A percentile compares a stretch with the other conserved stretches of the same genome.
Evolutionary conservation across 2,888 invertebrate species (phyloP).

Genomic region (Pristionchus entomophagus): DNA sequence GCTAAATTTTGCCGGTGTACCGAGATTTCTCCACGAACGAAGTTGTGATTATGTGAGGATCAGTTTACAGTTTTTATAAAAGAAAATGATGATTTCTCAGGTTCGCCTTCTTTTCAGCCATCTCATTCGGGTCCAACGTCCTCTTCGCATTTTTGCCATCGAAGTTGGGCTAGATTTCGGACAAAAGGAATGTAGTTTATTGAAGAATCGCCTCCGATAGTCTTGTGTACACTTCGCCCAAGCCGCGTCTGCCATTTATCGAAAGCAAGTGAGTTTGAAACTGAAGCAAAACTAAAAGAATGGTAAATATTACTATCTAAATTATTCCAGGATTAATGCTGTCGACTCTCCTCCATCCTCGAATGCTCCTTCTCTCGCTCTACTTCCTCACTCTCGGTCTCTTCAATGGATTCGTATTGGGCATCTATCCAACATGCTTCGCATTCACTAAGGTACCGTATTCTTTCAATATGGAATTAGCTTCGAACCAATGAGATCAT

Average conservation of each 20-base stretch:
- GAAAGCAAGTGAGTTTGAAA: too few relatives aligned
- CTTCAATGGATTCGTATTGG: not conserved
- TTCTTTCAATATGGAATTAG: too few relatives aligned
- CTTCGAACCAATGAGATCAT: too few relatives aligned
- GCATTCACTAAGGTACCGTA: not conserved
- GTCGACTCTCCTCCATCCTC: not conserved
- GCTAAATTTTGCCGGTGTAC: too few relatives aligned
- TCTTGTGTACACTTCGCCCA: not conserved
- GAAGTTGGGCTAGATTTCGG: not conserved
- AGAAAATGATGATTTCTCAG: not conserved
- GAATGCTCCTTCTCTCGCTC: not conserved
- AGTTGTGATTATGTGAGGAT: not conserved
- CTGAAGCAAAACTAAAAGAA: too few relatives aligned
- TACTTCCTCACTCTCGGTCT: not conserved
- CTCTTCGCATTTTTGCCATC: not conserved
- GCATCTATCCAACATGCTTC: not conserved
- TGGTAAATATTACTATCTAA: too few relatives aligned
- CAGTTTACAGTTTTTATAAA: not conserved
- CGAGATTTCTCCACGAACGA: not conserved
- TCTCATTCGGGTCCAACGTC: not conserved
- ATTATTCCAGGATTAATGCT: not conserved
- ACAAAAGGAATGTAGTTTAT: not conserved
- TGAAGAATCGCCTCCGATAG: not conserved
- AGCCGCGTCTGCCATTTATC: not conserved
- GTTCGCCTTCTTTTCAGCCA: not conserved